phyloP scores from a whole-genome alignment of 2,888 invertebrate species.

The Panorpa germanica region DNA sequence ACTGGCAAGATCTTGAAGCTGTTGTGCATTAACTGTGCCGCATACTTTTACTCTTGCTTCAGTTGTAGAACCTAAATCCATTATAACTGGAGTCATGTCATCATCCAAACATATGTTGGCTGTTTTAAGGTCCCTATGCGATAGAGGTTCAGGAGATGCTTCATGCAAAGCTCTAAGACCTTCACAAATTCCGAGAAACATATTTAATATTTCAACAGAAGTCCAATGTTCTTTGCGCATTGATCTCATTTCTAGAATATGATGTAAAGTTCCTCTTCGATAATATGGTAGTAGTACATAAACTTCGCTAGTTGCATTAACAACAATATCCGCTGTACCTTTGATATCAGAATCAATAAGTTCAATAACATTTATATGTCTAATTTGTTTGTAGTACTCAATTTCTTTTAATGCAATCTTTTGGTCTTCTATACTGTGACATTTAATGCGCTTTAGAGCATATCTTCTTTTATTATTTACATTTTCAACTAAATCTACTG shows the following conservation, averaged over 20 bases:
- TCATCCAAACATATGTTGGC: constrained; percentile 63
- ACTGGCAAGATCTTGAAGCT: constrained; percentile 59
- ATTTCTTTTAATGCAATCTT: constrained; percentile 51
- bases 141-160: constrained; percentile 48
- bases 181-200: constrained; percentile 55
- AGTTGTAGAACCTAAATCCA: constrained; percentile 62
- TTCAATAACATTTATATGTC: constrained; percentile 54
- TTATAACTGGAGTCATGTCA: constrained; percentile 51
- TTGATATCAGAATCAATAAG: constrained; percentile 46
- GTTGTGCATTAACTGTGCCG: constrained; percentile 46
- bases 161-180: constrained; percentile 57
- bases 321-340: constrained; percentile 42
- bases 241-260: constrained; percentile 41
- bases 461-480: constrained; percentile 38
- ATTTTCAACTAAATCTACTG: constrained; percentile 59
- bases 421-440: constrained; percentile 62
- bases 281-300: constrained; percentile 59
- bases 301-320: constrained; percentile 49
- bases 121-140: constrained; percentile 73
- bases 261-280: constrained; percentile 55
- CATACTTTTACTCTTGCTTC: constrained; percentile 43
- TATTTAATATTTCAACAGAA: constrained; percentile 41
- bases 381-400: constrained; percentile 46
- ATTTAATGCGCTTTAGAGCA: constrained; percentile 65
- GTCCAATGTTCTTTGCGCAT: constrained; percentile 37